Conservation (phyloP, 2,888 invertebrate genomes). For the Boloria selene region DNA sequence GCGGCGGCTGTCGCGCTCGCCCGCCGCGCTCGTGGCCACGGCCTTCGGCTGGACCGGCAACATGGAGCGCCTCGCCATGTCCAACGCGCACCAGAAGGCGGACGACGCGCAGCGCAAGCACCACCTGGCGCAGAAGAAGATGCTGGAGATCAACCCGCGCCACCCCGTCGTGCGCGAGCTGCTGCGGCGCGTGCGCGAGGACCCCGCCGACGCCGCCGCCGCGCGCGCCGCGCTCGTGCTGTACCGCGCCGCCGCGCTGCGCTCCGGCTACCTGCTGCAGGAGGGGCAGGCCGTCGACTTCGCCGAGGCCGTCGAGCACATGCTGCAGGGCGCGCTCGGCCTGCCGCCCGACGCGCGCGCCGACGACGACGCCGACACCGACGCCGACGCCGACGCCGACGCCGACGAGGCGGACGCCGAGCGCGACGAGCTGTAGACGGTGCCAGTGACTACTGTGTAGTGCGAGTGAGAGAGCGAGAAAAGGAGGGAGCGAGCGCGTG, state of each 20-base stretch:
- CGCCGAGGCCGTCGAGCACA: slow-evolving; percentile 93
- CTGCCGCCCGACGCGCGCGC: slow-evolving; percentile 76
- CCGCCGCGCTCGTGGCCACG: slow-evolving; percentile 97
- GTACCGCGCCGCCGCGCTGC: slow-evolving; percentile 94
- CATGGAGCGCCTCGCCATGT: slow-evolving; percentile 97
- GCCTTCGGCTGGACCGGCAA: slow-evolving; percentile 99
- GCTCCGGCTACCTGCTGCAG: slow-evolving; percentile 94
- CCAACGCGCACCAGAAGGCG: slow-evolving; percentile 97
- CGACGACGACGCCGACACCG: slow-evolving; percentile 43
- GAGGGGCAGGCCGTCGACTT: slow-evolving; percentile 86
- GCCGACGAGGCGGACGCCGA: slow-evolving; percentile 39
- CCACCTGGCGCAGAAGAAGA: slow-evolving; percentile 97
- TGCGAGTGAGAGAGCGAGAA: slow-evolving; percentile 6
- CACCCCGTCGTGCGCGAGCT: slow-evolving; percentile 97
- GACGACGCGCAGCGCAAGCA: slow-evolving; percentile 95
- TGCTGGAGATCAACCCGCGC: slow-evolving; percentile 97
- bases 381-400: slow-evolving; percentile 40
- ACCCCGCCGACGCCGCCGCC: slow-evolving; percentile 89
- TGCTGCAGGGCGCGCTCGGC: slow-evolving; percentile 92
- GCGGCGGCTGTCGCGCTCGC: slow-evolving; percentile 94
- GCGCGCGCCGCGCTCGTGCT: slow-evolving; percentile 93
- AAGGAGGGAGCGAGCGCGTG: neutral
- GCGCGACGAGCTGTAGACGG: slow-evolving; percentile 49
- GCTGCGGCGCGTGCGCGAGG: slow-evolving; percentile 89
- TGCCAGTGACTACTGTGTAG: slow-evolving; percentile 43